These are phyloP conservation scores for Germaria angustata DNA, from an alignment of 2,888 invertebrate species.

Conservation along the genomic window DNA sequence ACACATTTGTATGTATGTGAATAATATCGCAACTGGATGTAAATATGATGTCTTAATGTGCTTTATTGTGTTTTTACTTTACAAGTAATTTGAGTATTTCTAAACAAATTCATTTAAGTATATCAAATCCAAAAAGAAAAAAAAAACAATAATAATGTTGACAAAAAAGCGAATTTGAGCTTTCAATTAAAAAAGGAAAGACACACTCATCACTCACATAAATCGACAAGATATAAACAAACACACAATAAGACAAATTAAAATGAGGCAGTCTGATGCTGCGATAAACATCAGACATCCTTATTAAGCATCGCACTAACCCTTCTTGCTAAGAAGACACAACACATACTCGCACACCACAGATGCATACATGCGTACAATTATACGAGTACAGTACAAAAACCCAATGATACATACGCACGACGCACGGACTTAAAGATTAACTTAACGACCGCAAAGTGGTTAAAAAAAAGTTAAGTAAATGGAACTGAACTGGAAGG, in stretches of 20 bases:
- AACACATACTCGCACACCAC: not conserved
- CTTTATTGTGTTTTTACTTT: constrained; percentile 52
- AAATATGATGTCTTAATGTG: constrained; percentile 45
- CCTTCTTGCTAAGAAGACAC: constrained; percentile 11
- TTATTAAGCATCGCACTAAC: constrained; percentile 41
- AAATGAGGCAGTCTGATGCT: constrained; percentile 43
- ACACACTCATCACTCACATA: not conserved
- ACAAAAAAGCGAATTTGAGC: constrained; percentile 51
- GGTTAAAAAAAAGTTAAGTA: constrained; percentile 53
- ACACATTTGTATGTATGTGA: too few relatives aligned
- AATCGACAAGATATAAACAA: constrained; percentile 17
- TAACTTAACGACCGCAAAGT: constrained; percentile 67
- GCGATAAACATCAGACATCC: constrained; percentile 65
- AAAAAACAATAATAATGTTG: constrained; percentile 28
- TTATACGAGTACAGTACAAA: not conserved
- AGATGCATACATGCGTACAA: not conserved
- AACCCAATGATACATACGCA: not conserved
- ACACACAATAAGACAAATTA: constrained; percentile 62
- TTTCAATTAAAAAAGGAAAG: constrained; percentile 66
- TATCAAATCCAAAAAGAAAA: constrained; percentile 21
- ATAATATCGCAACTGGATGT: constrained; percentile 19
- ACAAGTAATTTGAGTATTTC: constrained; percentile 62
- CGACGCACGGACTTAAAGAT: constrained; percentile 40
- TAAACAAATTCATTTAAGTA: constrained; percentile 55
- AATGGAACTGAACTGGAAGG: constrained; percentile 25